These are phyloP conservation scores for Tachycineta bicolor DNA, from an alignment of 2,113 vertebrate genomes.

Conservation along the genomic window DNA sequence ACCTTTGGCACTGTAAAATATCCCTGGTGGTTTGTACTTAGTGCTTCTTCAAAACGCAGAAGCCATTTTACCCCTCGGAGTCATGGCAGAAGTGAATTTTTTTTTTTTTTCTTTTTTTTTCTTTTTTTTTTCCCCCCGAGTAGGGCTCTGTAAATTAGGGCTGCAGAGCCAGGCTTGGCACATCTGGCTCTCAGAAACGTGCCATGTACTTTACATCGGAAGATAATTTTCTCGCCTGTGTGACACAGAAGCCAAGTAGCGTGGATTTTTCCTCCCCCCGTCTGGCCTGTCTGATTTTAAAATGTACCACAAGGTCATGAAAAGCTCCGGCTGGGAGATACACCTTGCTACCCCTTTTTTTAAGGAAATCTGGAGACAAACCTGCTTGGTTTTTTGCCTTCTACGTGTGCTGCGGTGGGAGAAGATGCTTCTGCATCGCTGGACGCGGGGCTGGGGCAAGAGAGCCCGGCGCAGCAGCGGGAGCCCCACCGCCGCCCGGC, in stretches of 20 bases:
- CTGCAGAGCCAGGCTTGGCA: neutral
- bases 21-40: neutral
- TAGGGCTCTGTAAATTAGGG: neutral
- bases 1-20: neutral
- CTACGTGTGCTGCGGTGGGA: neutral
- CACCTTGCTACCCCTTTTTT: neutral
- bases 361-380: neutral
- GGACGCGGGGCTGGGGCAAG: neutral
- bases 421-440: conserved; percentile 28
- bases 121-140: neutral
- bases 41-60: conserved; percentile 22
- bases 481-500: neutral
- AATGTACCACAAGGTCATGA: neutral
- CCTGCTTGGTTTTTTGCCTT: neutral
- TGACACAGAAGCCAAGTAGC: neutral
- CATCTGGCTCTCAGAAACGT: neutral
- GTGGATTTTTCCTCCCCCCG: neutral
- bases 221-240: neutral
- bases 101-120: neutral
- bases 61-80: conserved; percentile 52
- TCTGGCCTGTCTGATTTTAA: neutral
- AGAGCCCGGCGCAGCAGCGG: neutral
- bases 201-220: neutral
- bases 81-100: neutral
- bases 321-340: neutral